Evolutionary conservation across 2,888 invertebrate genomes (phyloP).

Genomic region (Alsophila aescularia): DNA sequence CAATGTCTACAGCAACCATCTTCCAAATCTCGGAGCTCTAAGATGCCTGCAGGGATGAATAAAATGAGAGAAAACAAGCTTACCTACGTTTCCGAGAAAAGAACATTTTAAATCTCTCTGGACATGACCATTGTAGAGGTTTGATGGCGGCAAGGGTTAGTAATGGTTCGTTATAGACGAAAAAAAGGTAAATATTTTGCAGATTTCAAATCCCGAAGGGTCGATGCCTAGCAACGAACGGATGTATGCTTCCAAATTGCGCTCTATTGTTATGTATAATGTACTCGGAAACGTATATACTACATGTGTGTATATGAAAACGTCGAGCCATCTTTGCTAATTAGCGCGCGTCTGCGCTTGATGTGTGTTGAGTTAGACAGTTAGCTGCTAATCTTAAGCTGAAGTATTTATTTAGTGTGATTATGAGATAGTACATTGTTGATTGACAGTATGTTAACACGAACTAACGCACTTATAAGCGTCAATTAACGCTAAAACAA

Average conservation of each 20-base stretch:
- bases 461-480: too few relatives aligned
- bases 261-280: constrained; percentile 20
- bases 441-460: too few relatives aligned
- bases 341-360: constrained; percentile 19
- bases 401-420: neutral
- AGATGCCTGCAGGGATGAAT: constrained; percentile 35
- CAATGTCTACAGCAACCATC: constrained; percentile 8
- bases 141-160: constrained; percentile 53
- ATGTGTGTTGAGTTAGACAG: constrained; percentile 9
- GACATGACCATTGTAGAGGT: constrained; percentile 48
- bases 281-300: constrained; percentile 3
- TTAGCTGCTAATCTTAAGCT: constrained; percentile 18
- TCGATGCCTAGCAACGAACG: constrained; percentile 22
- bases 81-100: constrained; percentile 28
- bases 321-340: constrained; percentile 20
- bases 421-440: neutral
- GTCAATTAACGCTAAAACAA: too few relatives aligned
- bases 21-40: constrained; percentile 15
- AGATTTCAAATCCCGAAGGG: constrained; percentile 47
- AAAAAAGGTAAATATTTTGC: constrained; percentile 55
- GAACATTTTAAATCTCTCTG: constrained; percentile 41
- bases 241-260: constrained; percentile 22
- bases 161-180: constrained; percentile 55
- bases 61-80: constrained; percentile 36
- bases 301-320: neutral